Conservation (phyloP, 2,888 invertebrate species). For the Pseudoips prasinana region DNA sequence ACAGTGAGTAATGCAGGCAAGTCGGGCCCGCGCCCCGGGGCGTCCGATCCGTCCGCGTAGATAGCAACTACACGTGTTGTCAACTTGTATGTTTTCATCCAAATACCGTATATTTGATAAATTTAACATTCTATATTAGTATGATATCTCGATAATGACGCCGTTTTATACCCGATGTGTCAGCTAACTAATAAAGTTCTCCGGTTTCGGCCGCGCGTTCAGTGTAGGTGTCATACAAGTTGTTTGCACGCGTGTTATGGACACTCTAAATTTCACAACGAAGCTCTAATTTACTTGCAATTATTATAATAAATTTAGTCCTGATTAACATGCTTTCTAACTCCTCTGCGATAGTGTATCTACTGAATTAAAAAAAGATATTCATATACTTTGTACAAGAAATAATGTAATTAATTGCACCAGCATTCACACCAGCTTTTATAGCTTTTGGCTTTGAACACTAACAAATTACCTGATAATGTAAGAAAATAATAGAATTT, state of each 20-base stretch:
- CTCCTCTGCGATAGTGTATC: no score
- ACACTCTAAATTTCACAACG: constrained; percentile 33
- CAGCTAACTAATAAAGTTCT: constrained; percentile 61
- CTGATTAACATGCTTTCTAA: constrained; percentile 6
- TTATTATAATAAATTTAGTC: constrained; percentile 23
- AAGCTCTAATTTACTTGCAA: constrained; percentile 27
- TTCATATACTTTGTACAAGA: no score
- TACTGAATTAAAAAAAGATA: no score
- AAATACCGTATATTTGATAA: constrained; percentile 74
- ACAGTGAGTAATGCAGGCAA: constrained; percentile 72
- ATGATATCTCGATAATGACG: constrained; percentile 69
- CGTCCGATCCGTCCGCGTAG: constrained; percentile 71
- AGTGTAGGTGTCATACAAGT: constrained; percentile 33
- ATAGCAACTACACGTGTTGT: constrained; percentile 79
- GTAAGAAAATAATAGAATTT: no score
- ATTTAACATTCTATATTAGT: constrained; percentile 72
- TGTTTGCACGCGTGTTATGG: constrained; percentile 33
- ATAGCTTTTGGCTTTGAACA: no score
- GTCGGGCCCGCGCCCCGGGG: constrained; percentile 64
- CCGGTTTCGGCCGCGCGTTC: constrained; percentile 30
- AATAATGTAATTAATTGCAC: no score
- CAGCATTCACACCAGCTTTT: no score
- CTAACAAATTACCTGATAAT: no score
- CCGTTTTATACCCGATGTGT: constrained; percentile 64
- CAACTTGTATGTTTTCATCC: constrained; percentile 80